Evolutionary conservation across 2,888 invertebrate species (phyloP).

Genomic region (Merodon equestris): DNA sequence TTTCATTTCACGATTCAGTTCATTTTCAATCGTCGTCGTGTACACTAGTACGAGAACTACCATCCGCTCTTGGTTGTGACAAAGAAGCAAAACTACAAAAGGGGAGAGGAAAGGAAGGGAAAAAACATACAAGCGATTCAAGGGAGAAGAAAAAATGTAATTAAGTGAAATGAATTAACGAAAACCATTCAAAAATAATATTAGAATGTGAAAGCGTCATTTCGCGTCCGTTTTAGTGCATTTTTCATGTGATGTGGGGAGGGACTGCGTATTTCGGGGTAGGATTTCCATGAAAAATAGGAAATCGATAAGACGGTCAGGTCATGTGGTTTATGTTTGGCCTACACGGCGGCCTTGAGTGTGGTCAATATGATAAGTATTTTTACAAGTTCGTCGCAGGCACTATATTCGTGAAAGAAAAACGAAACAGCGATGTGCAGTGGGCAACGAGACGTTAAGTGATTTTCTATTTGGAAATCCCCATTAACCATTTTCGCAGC

Average conservation of each 20-base stretch:
- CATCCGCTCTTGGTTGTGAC: conserved; percentile 1
- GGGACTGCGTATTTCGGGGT: not conserved
- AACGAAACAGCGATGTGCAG: too few relatives aligned
- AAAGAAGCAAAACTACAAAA: conserved; percentile 15
- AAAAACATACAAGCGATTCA: conserved; percentile 25
- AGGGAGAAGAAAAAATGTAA: conserved; percentile 43
- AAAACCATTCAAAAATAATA: too few relatives aligned
- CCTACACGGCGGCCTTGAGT: conserved; percentile 34
- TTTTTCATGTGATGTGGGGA: not conserved
- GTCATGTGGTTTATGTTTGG: conserved; percentile 29
- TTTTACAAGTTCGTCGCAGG: too few relatives aligned
- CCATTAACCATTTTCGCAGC: too few relatives aligned
- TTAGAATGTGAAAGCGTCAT: conserved; percentile 10
- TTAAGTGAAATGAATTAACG: conserved; percentile 13
- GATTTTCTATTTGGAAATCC: too few relatives aligned
- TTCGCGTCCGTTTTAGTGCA: conserved; percentile 2
- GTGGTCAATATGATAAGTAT: not conserved
- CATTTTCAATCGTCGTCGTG: conserved; percentile 63
- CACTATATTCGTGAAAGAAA: too few relatives aligned
- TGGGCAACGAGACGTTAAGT: too few relatives aligned
- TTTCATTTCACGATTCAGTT: conserved; percentile 52
- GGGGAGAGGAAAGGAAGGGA: conserved; percentile 3
- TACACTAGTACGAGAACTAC: conserved; percentile 21
- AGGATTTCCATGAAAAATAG: conserved; percentile 2
- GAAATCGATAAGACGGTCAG: conserved; percentile 18